Evolutionary conservation across 2,888 invertebrate species (phyloP).

Genomic region (Conomelus anceps): DNA sequence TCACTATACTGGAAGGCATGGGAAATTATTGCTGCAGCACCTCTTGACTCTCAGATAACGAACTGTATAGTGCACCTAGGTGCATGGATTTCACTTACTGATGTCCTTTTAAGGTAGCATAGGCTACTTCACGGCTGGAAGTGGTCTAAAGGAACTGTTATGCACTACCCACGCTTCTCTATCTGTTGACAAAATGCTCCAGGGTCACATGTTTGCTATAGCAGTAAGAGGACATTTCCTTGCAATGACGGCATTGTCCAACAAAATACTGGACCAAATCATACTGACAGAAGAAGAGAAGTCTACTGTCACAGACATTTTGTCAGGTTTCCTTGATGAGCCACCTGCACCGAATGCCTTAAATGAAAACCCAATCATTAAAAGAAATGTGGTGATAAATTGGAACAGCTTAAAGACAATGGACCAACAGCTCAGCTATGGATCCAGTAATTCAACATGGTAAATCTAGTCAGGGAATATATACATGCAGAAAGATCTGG

Average conservation of each 20-base stretch:
- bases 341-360: background rate
- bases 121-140: conserved; percentile 3
- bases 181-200: conserved; percentile 36
- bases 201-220: conserved; percentile 37
- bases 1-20: conserved; percentile 13
- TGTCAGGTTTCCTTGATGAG: background rate
- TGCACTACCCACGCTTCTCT: conserved; percentile 36
- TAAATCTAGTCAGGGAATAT: conserved; percentile 36
- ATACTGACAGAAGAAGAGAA: background rate
- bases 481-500: conserved; percentile 38
- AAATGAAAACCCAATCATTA: background rate
- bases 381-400: background rate
- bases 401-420: background rate
- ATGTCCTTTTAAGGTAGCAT: conserved; percentile 14
- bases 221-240: conserved; percentile 36
- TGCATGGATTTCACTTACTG: conserved; percentile 10
- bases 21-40: background rate
- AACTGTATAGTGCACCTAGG: conserved; percentile 2
- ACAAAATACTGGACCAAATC: background rate
- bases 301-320: background rate
- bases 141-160: conserved; percentile 1
- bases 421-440: conserved; percentile 31
- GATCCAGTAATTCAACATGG: conserved; percentile 36
- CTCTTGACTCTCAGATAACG: background rate
- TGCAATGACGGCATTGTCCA: conserved; percentile 30